phyloP scores from a whole-genome alignment of 2,888 invertebrate species.

The Labia minor region DNA sequence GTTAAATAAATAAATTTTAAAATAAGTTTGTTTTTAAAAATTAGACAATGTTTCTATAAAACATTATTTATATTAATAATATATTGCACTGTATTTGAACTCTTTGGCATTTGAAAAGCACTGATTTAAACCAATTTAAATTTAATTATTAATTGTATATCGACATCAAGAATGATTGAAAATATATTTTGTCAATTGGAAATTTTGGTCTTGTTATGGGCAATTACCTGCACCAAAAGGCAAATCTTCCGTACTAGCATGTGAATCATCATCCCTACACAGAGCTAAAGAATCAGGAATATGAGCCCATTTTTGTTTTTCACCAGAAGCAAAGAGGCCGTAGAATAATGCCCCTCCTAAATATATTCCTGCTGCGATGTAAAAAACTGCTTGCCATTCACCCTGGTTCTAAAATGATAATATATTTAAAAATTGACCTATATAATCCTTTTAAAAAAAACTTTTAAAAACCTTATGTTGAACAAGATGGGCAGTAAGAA shows the following conservation, averaged over 20 bases:
- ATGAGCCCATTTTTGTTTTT: conserved; percentile 37
- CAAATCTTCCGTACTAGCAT: conserved; percentile 26
- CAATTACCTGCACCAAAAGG: conserved; percentile 27
- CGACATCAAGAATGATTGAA: no score
- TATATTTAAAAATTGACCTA: not conserved
- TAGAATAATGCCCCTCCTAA: conserved; percentile 38
- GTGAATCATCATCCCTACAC: conserved; percentile 25
- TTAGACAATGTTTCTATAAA: no score
- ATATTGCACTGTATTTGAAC: no score
- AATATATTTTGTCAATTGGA: no score
- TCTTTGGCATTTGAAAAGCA: no score
- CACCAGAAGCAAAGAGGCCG: conserved; percentile 38
- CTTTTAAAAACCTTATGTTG: conserved; percentile 35
- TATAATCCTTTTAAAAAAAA: not conserved
- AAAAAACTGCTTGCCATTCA: conserved; percentile 42
- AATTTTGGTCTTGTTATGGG: no score
- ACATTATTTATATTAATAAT: no score
- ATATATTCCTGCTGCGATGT: conserved; percentile 39
- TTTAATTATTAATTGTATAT: no score
- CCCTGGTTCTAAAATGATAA: conserved; percentile 32
- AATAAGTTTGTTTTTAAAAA: no score
- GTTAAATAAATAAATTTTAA: no score
- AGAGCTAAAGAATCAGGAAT: conserved; percentile 22
- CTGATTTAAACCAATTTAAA: no score
- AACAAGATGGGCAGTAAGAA: conserved; percentile 41